Conservation (phyloP, 2,113 vertebrate genomes). For the Taxidea taxus region DNA sequence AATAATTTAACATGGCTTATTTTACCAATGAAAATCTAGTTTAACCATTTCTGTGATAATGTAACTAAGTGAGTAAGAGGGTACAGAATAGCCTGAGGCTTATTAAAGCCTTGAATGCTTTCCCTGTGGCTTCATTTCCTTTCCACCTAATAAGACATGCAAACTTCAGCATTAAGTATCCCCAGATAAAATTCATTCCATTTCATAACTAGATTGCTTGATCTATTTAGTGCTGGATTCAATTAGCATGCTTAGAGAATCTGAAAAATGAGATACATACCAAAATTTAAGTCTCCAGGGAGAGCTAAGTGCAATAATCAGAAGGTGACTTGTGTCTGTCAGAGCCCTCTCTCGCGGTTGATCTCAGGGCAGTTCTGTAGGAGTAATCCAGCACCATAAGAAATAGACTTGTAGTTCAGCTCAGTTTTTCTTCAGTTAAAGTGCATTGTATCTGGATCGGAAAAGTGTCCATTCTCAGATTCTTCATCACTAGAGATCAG, state of each 20-base stretch:
- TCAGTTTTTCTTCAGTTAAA: constrained; percentile 87
- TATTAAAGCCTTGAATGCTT: constrained; percentile 58
- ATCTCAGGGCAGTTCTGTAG: constrained; percentile 85
- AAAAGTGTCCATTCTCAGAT: constrained; percentile 81
- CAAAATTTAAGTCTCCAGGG: constrained; percentile 85
- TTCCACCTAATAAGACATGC: constrained; percentile 67
- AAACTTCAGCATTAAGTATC: constrained; percentile 73
- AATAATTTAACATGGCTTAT: constrained; percentile 79
- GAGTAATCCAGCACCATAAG: constrained; percentile 88
- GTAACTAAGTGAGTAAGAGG: constrained; percentile 68
- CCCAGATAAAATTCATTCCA: constrained; percentile 62
- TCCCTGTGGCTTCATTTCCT: constrained; percentile 67
- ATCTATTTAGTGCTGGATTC: constrained; percentile 56
- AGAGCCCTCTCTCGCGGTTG: constrained; percentile 84
- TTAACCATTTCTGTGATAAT: constrained; percentile 61
- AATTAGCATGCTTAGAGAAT: constrained; percentile 80
- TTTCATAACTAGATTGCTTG: constrained; percentile 32
- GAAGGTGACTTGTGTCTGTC: constrained; percentile 85
- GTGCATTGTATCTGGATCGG: constrained; percentile 84
- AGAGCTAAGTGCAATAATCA: constrained; percentile 84
- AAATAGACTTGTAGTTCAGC: constrained; percentile 84
- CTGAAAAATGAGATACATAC: constrained; percentile 84
- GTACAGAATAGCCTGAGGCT: constrained; percentile 61
- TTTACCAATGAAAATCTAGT: constrained; percentile 60
- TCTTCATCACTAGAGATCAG: constrained; percentile 81